phyloP scores from a whole-genome alignment of 2,113 vertebrate genomes.

The Microtus richardsoni region DNA sequence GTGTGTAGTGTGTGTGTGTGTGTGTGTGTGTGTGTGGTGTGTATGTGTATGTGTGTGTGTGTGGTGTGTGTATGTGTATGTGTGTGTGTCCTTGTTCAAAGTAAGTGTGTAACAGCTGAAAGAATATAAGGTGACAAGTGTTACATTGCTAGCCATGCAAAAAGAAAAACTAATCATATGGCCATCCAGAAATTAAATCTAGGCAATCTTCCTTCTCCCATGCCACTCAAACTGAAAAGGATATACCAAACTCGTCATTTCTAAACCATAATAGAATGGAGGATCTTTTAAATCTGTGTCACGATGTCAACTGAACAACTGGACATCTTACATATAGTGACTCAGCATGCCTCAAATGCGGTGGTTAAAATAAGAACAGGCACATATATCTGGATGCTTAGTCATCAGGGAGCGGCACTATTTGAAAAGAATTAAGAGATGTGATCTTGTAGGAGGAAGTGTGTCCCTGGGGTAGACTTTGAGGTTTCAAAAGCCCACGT shows the following conservation, averaged over 20 bases:
- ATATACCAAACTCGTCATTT: conserved; percentile 10
- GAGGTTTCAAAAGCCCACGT: neutral
- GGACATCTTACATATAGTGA: neutral
- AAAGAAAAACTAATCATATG: conserved; percentile 23
- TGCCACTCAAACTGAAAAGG: neutral
- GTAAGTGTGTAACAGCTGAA: neutral
- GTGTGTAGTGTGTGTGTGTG: neutral
- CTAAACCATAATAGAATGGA: neutral
- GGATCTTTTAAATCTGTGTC: conserved; percentile 3
- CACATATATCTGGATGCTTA: neutral
- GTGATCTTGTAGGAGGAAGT: neutral
- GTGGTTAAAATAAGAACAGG: neutral
- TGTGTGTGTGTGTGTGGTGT: neutral
- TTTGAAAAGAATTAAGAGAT: neutral
- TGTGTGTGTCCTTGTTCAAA: neutral
- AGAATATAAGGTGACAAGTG: conserved; percentile 10
- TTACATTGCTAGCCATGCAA: neutral
- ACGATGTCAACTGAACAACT: conserved; percentile 36
- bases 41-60: neutral
- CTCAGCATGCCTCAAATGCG: neutral
- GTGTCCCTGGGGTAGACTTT: neutral
- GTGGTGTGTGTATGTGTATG: neutral
- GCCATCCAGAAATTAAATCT: neutral
- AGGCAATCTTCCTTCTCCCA: conserved; percentile 21
- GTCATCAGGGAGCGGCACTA: neutral